Percentiles rank a stretch among this genome's conserved stretches.
Evolutionary conservation across 2,113 vertebrate genomes (phyloP).

Genomic region (Nothobranchius furzeri): DNA sequence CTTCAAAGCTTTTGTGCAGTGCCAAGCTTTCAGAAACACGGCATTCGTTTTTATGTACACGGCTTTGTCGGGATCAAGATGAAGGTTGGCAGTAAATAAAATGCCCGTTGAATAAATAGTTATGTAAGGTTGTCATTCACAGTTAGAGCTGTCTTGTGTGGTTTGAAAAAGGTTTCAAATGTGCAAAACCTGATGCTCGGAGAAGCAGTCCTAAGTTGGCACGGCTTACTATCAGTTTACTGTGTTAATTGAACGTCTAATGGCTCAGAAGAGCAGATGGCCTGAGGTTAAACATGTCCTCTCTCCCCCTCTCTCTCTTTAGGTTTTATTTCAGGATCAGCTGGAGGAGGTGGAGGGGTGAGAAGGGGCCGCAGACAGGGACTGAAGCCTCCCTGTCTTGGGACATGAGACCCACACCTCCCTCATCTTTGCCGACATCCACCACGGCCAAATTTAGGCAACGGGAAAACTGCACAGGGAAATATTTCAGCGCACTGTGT

Average conservation of each 20-base stretch:
- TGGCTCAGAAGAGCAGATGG: constrained; percentile 62
- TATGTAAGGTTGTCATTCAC: constrained; percentile 55
- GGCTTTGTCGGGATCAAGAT: constrained; percentile 40
- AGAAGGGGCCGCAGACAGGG: constrained; percentile 47
- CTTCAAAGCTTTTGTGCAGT: constrained; percentile 32
- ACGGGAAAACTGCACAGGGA: constrained; percentile 64
- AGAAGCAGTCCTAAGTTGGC: constrained; percentile 56
- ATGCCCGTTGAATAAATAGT: constrained; percentile 58
- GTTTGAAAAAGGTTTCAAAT: constrained; percentile 24
- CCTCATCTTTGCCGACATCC: constrained; percentile 65
- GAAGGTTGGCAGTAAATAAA: constrained; percentile 47
- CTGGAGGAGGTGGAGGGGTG: constrained; percentile 48
- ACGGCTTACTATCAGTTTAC: constrained; percentile 64
- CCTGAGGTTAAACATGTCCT: constrained; percentile 56
- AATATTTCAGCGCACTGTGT: constrained; percentile 76
- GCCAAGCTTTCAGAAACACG: constrained; percentile 44
- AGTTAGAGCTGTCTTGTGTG: constrained; percentile 33
- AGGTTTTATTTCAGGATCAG: constrained; percentile 70
- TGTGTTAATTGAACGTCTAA: constrained; percentile 70
- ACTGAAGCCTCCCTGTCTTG: constrained; percentile 70
- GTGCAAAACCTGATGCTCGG: constrained; percentile 31
- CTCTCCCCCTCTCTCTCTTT: constrained; percentile 33
- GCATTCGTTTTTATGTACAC: constrained; percentile 50
- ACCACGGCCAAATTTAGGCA: constrained; percentile 67
- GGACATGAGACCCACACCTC: constrained; percentile 54